Percentiles rank a stretch among this genome's conserved stretches.
Conservation (phyloP, 2,888 invertebrate genomes). For the Diarsia brunnea region DNA sequence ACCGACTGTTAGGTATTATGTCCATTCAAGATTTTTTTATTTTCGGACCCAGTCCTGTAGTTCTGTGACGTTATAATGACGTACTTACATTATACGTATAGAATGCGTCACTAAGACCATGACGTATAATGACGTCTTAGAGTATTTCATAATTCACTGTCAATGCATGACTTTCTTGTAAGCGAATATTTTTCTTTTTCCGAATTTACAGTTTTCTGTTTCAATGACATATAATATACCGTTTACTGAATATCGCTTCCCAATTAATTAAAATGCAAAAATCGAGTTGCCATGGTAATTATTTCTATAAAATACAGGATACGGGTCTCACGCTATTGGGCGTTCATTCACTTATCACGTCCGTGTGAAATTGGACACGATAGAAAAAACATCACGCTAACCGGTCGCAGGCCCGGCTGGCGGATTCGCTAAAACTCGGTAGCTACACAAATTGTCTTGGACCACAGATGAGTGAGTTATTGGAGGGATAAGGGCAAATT, state of each 20-base stretch:
- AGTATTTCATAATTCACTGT: neutral
- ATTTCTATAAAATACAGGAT: constrained; percentile 68
- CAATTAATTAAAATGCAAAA: constrained; percentile 36
- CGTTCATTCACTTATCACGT: constrained; percentile 72
- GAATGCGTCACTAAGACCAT: too few species aligned
- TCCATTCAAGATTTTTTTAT: neutral
- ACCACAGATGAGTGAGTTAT: constrained; percentile 17
- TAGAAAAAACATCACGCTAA: constrained; percentile 71
- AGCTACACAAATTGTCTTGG: constrained; percentile 46
- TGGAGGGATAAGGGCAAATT: constrained; percentile 23
- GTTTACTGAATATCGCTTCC: neutral
- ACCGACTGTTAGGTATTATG: neutral
- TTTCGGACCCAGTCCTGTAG: neutral
- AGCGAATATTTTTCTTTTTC: neutral
- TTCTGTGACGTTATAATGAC: neutral
- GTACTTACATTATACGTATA: too few species aligned
- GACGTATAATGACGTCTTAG: neutral
- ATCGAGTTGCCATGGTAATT: constrained; percentile 61
- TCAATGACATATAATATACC: constrained; percentile 6
- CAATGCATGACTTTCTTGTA: neutral
- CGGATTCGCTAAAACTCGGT: constrained; percentile 71
- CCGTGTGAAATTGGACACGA: constrained; percentile 77
- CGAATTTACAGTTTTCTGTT: neutral
- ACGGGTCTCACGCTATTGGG: constrained; percentile 71
- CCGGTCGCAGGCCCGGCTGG: constrained; percentile 72